Base-by-base conservation (phyloP, 2,113 vertebrate species). In the Gallinago paraguaiae region DNA sequence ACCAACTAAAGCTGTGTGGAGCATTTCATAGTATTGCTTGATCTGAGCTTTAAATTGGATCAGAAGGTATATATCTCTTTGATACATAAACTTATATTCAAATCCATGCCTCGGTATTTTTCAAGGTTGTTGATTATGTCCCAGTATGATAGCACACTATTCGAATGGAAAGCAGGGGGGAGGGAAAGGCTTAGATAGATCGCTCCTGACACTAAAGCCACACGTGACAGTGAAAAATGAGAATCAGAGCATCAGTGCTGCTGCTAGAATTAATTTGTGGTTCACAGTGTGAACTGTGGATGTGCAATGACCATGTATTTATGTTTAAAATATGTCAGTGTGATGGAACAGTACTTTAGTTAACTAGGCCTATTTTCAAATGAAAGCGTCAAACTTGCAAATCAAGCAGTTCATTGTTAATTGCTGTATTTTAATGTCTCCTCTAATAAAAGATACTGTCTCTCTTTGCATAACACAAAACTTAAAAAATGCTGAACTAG, bases 231-330 rank as follows among this genome's bases (percentile, higher is more conserved):
- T 88, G 57, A 97, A 93, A 97, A 98, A 97, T 88, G 93, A 97
- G 91, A 93, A 90, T 86, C 53, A 14, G 12, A 72, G 76, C 41
- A n/a, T 72, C 10, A 7, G 50, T 28, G 56, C 59, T 31, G 11
- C 71, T 81, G 48, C 54, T 95, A 70, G 94, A 97, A 96, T 96
- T 98, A 95, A 97, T 96, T 81, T 95, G 81, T 84, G 76, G 71
- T 67, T 96, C 63, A 27, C 71, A 75, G 48, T 60, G 56, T 93
- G 87, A 96, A 91, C 80, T 88, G 64, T 68, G 81, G 33, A 59
- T 60, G 60, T 75, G 81, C 68, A 61, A 74, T 89, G 70, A 69
- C 56, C 19, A 2, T 69, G 50, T 85, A 56, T 79, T 86, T 85
- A 61, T 82, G 84, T 84, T 94, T 28, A 92, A 86, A 86, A 92